Percentiles rank a stretch among this genome's conserved stretches.
phyloP scores from a whole-genome alignment of 2,888 invertebrate genomes.

The Latrodectus elegans region DNA sequence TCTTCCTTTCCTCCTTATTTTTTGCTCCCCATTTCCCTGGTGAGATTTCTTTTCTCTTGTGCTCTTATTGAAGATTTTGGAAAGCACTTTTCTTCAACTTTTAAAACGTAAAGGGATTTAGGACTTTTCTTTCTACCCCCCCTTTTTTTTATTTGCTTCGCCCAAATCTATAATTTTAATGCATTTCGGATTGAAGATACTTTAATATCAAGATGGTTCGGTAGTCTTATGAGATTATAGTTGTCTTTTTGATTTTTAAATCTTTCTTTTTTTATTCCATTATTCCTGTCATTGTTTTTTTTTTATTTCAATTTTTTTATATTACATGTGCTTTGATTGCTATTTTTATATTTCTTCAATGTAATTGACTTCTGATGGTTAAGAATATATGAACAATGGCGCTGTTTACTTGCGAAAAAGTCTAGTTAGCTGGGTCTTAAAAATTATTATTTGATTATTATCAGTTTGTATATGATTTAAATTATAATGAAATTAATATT shows the following conservation, averaged over 20 bases:
- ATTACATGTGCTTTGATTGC: not conserved
- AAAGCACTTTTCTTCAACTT: constrained; percentile 4
- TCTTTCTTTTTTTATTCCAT: not conserved
- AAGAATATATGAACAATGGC: too few relatives aligned
- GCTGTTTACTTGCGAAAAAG: too few relatives aligned
- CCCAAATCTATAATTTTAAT: constrained; percentile 2
- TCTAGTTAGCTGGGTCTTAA: too few relatives aligned
- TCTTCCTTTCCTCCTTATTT: not conserved
- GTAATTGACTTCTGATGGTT: too few relatives aligned
- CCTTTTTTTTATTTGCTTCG: not conserved
- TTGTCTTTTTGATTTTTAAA: not conserved
- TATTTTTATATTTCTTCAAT: too few relatives aligned
- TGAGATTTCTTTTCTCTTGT: not conserved
- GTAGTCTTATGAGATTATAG: not conserved
- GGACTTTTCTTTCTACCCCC: not conserved
- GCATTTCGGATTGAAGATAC: not conserved
- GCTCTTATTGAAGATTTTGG: not conserved
- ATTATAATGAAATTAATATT: too few relatives aligned
- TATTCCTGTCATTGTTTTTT: not conserved
- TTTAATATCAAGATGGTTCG: not conserved
- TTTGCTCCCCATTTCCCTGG: not conserved
- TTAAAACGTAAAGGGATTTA: constrained; percentile 12
- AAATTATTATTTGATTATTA: too few relatives aligned
- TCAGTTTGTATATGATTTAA: too few relatives aligned
- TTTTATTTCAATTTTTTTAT: not conserved